These are phyloP conservation scores for Esperia sulphurella DNA, from an alignment of 2,888 invertebrate genomes.

Conservation along the genomic window DNA sequence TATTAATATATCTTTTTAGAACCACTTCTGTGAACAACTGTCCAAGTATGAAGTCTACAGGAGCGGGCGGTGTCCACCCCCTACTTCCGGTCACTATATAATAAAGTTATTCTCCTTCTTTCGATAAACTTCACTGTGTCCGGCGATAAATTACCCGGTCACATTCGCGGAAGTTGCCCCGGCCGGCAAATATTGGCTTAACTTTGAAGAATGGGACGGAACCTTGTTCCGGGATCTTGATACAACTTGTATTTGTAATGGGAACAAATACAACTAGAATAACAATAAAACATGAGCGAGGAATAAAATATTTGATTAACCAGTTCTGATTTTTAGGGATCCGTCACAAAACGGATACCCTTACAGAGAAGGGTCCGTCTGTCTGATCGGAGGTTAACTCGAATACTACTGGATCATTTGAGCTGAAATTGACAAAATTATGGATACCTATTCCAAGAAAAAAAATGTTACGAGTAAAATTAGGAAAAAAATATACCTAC, in stretches of 20 bases:
- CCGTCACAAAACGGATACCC: no score
- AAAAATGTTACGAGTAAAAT: no score
- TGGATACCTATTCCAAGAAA: no score
- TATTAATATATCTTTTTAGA: background rate
- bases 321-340: no score
- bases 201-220: conserved; percentile 62
- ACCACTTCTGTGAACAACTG: conserved; percentile 29
- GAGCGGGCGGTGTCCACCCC: conserved; percentile 37
- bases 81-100: conserved; percentile 76
- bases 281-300: background rate
- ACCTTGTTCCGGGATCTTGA: conserved; percentile 47
- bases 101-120: conserved; percentile 78
- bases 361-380: no score
- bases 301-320: background rate
- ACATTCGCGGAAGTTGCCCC: conserved; percentile 55
- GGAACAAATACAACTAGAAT: background rate
- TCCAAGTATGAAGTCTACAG: conserved; percentile 28
- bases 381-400: no score
- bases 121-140: conserved; percentile 78
- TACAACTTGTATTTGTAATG: conserved; percentile 14
- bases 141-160: conserved; percentile 75
- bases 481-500: no score
- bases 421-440: no score
- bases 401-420: no score
- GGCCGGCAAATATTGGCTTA: conserved; percentile 75